Conservation (phyloP, 2,888 invertebrate genomes). For the Dryadula phaetusa region DNA sequence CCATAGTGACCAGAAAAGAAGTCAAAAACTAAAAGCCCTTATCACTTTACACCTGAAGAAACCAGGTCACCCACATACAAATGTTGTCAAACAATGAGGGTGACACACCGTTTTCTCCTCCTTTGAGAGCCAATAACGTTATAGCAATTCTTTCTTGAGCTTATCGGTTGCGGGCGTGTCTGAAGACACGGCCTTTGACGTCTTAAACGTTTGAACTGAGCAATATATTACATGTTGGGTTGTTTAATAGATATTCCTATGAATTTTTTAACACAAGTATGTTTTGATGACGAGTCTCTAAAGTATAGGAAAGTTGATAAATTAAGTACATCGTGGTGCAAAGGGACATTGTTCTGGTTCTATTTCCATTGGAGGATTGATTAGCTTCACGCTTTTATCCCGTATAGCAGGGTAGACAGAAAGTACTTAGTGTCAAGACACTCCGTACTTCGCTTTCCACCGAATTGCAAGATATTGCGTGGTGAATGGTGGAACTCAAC, state of each 20-base stretch:
- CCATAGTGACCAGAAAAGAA: no score
- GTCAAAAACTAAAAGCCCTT: not conserved
- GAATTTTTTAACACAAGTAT: not conserved
- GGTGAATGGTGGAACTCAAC: no score
- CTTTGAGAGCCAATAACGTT: slow-evolving; percentile 21
- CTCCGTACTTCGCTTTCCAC: no score
- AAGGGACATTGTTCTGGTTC: no score
- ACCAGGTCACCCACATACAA: slow-evolving; percentile 1
- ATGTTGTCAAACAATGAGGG: slow-evolving; percentile 16
- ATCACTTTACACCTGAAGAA: slow-evolving; percentile 4
- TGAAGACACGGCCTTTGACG: slow-evolving; percentile 1
- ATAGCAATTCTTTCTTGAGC: slow-evolving; percentile 3
- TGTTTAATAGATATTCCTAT: not conserved
- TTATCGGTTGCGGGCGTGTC: slow-evolving; percentile 19
- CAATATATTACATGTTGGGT: not conserved
- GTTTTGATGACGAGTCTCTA: no score
- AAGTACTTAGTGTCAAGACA: no score
- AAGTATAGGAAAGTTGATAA: no score
- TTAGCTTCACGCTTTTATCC: no score
- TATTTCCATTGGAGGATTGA: no score
- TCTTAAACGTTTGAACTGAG: slow-evolving; percentile 10
- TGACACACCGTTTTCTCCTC: slow-evolving; percentile 13
- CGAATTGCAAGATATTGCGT: no score
- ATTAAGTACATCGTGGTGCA: no score
- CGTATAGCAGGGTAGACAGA: no score